Percentiles rank a stretch among this genome's conserved stretches.
Evolutionary conservation across 2,888 invertebrate genomes (phyloP).

Genomic region (Eupeodes latifasciatus): DNA sequence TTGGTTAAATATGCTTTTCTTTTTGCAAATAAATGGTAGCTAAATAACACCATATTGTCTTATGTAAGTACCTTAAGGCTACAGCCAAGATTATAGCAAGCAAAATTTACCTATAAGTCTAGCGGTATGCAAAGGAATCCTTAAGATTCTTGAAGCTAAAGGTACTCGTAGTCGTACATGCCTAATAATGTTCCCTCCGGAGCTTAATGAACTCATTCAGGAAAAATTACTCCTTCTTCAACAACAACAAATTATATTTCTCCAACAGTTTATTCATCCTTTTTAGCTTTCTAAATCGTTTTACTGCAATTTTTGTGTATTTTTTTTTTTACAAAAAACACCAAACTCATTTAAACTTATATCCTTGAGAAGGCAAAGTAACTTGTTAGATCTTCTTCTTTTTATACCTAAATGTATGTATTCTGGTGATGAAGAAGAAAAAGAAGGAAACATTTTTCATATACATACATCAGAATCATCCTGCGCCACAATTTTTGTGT

Average conservation of each 20-base stretch:
- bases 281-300: neutral
- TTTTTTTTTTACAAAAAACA: neutral
- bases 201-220: neutral
- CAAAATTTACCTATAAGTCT: no score
- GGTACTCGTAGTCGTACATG: no score
- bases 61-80: no score
- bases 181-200: no score
- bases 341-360: conserved; percentile 28
- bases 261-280: conserved; percentile 12
- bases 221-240: neutral
- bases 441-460: conserved; percentile 15
- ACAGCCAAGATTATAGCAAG: no score
- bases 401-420: neutral
- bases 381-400: conserved; percentile 3
- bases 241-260: neutral
- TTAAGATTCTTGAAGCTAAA: no score
- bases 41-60: no score
- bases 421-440: neutral
- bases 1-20: no score
- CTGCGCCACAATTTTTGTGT: conserved; percentile 9
- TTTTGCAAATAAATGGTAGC: no score
- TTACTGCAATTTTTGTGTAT: neutral
- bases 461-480: no score
- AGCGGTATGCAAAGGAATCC: no score
- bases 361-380: conserved; percentile 11